phyloP scores from a whole-genome alignment of 1,140 invertebrate genomes.

The Magallana gigas region DNA sequence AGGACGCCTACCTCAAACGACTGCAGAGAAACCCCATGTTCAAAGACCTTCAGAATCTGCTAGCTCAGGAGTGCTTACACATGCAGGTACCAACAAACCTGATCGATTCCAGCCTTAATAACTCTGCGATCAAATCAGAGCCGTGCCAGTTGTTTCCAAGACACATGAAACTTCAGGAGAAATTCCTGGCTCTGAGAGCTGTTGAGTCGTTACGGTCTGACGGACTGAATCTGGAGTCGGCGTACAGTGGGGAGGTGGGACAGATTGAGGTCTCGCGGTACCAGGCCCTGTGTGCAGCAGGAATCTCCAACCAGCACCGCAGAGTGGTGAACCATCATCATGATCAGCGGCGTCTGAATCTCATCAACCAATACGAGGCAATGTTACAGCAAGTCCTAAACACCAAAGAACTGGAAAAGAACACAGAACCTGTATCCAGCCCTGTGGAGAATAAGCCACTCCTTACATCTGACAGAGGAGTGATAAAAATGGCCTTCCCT shows the following conservation, averaged over 20 bases:
- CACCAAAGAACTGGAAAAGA: not conserved
- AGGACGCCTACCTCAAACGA: constrained; percentile 48
- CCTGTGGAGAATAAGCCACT: not conserved
- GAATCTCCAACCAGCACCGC: constrained; percentile 40
- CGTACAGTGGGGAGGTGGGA: constrained; percentile 60
- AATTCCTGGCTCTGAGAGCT: constrained; percentile 49
- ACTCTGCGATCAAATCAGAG: constrained; percentile 15
- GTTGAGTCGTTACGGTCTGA: not conserved
- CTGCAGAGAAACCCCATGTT: constrained; percentile 62
- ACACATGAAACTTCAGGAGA: constrained; percentile 60
- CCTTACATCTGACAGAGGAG: not conserved
- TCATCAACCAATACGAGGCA: constrained; percentile 45
- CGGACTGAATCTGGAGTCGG: constrained; percentile 50
- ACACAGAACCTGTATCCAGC: not conserved
- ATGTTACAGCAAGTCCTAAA: constrained; percentile 5
- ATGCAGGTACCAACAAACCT: constrained; percentile 60
- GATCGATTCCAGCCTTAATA: constrained; percentile 51
- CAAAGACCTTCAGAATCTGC: constrained; percentile 56
- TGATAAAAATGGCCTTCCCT: constrained; percentile 14
- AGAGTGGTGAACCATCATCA: constrained; percentile 55
- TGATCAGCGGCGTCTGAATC: constrained; percentile 56
- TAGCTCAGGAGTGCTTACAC: constrained; percentile 61
- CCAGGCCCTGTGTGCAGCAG: constrained; percentile 59
- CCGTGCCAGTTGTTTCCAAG: constrained; percentile 48
- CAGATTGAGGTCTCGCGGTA: constrained; percentile 62